These are phyloP conservation scores for Drosophila triauraria DNA, from an alignment of 1,140 invertebrate genomes.

Conservation along the genomic window DNA sequence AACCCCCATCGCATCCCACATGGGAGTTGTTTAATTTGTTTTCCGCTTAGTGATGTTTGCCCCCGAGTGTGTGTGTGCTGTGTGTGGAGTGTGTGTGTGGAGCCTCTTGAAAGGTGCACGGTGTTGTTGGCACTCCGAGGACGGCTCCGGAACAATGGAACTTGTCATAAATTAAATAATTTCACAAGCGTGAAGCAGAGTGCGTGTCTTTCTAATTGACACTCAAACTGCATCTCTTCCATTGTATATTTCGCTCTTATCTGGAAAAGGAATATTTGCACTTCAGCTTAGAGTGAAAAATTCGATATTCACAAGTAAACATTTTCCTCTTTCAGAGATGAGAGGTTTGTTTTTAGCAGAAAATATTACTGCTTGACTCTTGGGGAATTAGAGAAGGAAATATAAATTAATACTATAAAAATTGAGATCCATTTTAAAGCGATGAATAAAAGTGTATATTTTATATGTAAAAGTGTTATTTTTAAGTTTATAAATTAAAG, in stretches of 20 bases:
- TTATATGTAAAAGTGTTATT: too few species aligned
- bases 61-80: constrained; percentile 1
- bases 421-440: too few species aligned
- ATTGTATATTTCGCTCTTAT: constrained; percentile 11
- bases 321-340: background rate
- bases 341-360: background rate
- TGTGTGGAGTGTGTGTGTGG: background rate
- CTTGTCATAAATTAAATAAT: constrained; percentile 52
- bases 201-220: constrained; percentile 32
- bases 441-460: too few species aligned
- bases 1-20: constrained; percentile 1
- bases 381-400: too few species aligned
- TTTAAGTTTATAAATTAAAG: too few species aligned
- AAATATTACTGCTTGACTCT: constrained; percentile 2
- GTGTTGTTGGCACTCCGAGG: constrained; percentile 1
- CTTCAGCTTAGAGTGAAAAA: background rate
- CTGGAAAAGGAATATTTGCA: constrained; percentile 1
- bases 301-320: background rate
- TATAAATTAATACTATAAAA: background rate
- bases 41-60: constrained; percentile 54
- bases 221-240: constrained; percentile 30
- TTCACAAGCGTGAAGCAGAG: constrained; percentile 17
- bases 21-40: constrained; percentile 54
- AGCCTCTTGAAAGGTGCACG: constrained; percentile 20
- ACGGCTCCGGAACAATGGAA: constrained; percentile 40